Evolutionary conservation across 2,797 vertebrate species (phyloP), one percentile per base, ranked within the genome.

Genomic region (Remorina albescens): DNA sequence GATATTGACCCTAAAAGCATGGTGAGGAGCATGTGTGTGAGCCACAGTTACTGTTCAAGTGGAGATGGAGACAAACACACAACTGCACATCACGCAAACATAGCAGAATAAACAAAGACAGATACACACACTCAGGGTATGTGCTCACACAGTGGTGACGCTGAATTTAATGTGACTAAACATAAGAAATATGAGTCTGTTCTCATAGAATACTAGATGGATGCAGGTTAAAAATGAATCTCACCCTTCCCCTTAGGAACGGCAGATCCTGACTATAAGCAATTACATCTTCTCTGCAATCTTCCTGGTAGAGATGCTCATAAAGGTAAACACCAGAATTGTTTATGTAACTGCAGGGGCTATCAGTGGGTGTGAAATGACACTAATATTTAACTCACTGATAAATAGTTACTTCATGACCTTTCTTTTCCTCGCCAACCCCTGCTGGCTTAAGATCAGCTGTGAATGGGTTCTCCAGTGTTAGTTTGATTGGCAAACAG

Each of bases 271-370:
- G 55, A 95, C 91, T 34, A 85, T 94, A 65, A 96, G 95, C 77
- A 95, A 95, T 87, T 95, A 96, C 71, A 87, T 96, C 79, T 96
- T 97, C 91, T 95, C 96, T 23, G 95, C 90, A 8, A 95, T 97
- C 83, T 97, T 97, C 58, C 90, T 96, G 68, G 86, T 88, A 5
- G 96, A 98, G 92, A 98, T 97, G 96, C 89, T 95, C 84, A 92
- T 96, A 64, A 98, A 97, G 96, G 96, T 97, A 94, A 89, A 37
- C 12, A 26, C 11, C n/a, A 2, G 6, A 32, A 18, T n/a, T 32
- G 0, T 16, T 26, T n/a, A 2, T 54, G 32, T 16, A 13, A n/a
- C 26, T 8, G 1, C 36, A 7, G 9, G 23, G n/a, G 5, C 18
- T 1, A 21, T 13, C 19, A 6, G 6, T 44, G 19, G 9, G 7